A percentile compares a stretch with the other conserved stretches of the same genome.
These are phyloP conservation scores for Trichonephila clavata DNA, from an alignment of 1,140 invertebrate species.

Conservation along the genomic window DNA sequence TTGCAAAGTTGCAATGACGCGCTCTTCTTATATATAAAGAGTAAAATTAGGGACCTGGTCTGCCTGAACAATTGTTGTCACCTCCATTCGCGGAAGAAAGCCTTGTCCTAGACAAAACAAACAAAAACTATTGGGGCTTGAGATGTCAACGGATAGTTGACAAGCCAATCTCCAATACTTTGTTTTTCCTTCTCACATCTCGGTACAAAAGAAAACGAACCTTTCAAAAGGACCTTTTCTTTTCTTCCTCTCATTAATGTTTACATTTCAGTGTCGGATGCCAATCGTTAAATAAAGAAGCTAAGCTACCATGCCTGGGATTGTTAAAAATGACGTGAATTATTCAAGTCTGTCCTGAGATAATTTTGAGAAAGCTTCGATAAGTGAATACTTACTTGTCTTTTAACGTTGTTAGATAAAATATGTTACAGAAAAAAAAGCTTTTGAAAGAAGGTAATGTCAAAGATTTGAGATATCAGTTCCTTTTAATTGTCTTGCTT, in stretches of 20 bases:
- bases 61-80: slow-evolving; percentile 41
- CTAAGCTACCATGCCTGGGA: background rate
- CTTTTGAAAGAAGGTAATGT: background rate
- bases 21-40: background rate
- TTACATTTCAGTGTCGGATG: background rate
- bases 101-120: background rate
- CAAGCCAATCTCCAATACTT: slow-evolving; percentile 53
- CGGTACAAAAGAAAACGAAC: slow-evolving; percentile 21
- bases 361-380: slow-evolving; percentile 4
- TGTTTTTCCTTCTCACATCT: slow-evolving; percentile 21
- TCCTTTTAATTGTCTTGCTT: background rate
- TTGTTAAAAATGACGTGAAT: background rate
- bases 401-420: background rate
- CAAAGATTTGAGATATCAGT: background rate
- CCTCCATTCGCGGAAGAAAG: background rate
- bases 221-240: slow-evolving; percentile 40
- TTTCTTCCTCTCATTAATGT: slow-evolving; percentile 3
- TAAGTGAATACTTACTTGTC: background rate
- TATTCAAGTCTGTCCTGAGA: background rate
- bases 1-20: slow-evolving; percentile 27
- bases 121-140: slow-evolving; percentile 63
- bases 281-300: background rate
- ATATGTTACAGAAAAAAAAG: background rate
- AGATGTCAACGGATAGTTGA: slow-evolving; percentile 54
- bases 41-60: background rate